Evolutionary conservation across 2,888 invertebrate genomes (phyloP).

Genomic region (Ecdyonurus torrentis): DNA sequence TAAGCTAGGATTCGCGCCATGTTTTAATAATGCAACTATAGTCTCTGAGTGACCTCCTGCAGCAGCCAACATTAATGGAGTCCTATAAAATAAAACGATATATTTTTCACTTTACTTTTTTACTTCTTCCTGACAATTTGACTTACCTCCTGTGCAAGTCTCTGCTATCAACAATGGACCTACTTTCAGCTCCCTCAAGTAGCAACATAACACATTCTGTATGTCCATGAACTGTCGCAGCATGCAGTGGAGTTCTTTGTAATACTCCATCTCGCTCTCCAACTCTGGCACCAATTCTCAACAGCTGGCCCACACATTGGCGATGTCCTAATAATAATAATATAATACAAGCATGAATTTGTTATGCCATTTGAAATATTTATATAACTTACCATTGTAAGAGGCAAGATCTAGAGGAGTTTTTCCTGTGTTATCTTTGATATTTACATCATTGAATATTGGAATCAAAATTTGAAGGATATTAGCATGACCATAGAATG

Average conservation of each 20-base stretch:
- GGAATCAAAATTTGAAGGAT: conserved; percentile 34
- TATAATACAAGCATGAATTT: neutral
- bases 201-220: conserved; percentile 34
- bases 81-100: conserved; percentile 23
- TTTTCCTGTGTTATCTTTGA: conserved; percentile 35
- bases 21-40: conserved; percentile 32
- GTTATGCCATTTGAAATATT: neutral
- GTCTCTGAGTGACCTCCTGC: conserved; percentile 36
- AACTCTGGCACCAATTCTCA: conserved; percentile 37
- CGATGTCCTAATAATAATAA: conserved; percentile 25
- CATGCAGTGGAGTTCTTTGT: conserved; percentile 31
- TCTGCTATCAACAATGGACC: conserved; percentile 26
- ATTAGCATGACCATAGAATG: conserved; percentile 37
- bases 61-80: conserved; percentile 39
- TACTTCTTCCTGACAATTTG: conserved; percentile 3
- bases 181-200: conserved; percentile 31
- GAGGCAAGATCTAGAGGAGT: conserved; percentile 42
- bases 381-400: conserved; percentile 24
- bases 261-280: conserved; percentile 28
- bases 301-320: conserved; percentile 35
- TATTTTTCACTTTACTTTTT: neutral
- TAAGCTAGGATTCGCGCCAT: conserved; percentile 37
- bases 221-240: conserved; percentile 35
- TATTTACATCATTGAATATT: conserved; percentile 35
- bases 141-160: conserved; percentile 19